These are phyloP conservation scores for Nannoperca obscura DNA, from an alignment of 2,797 vertebrate species.

Conservation along the genomic window DNA sequence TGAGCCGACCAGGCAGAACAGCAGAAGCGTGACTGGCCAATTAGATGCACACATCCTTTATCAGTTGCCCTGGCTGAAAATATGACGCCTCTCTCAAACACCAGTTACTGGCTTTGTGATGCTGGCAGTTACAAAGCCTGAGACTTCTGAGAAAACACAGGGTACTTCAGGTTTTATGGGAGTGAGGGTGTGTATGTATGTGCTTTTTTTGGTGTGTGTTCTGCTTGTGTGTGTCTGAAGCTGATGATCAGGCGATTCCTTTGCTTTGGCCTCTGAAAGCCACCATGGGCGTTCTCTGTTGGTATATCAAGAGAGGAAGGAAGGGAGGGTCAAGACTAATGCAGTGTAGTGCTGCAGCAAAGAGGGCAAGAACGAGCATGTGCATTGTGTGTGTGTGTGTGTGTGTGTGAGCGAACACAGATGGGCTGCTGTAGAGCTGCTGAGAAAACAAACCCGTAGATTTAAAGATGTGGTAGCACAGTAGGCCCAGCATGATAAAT, in stretches of 20 bases:
- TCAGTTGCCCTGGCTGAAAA: slow-evolving; percentile 13
- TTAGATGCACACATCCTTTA: slow-evolving; percentile 62
- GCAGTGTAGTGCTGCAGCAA: slow-evolving; percentile 43
- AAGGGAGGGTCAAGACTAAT: slow-evolving; percentile 82
- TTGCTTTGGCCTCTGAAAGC: slow-evolving; percentile 68
- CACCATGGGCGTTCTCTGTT: slow-evolving; percentile 79
- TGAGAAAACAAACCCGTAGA: slow-evolving; percentile 2
- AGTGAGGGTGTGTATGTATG: slow-evolving; percentile 35
- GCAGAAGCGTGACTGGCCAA: slow-evolving; percentile 46
- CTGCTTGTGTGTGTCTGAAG: slow-evolving; percentile 48
- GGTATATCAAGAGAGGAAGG: slow-evolving; percentile 80
- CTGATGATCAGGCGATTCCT: slow-evolving; percentile 67
- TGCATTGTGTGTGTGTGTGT: slow-evolving; percentile 26
- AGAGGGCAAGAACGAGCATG: slow-evolving; percentile 44
- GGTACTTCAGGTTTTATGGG: slow-evolving; percentile 49
- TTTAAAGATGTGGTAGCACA: neutral
- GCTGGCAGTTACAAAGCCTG: slow-evolving; percentile 3
- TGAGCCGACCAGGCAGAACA: slow-evolving; percentile 57
- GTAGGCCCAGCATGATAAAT: neutral
- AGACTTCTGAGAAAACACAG: slow-evolving; percentile 54
- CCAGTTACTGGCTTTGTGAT: slow-evolving; percentile 10
- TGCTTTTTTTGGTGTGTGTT: neutral
- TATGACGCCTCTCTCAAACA: slow-evolving; percentile 10
- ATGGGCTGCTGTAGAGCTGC: neutral
- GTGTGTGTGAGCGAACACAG: slow-evolving; percentile 8